Evolutionary conservation across 1,140 invertebrate genomes (phyloP), one percentile per base, ranked within the genome.

Genomic region (Spodoptera frugiperda): DNA sequence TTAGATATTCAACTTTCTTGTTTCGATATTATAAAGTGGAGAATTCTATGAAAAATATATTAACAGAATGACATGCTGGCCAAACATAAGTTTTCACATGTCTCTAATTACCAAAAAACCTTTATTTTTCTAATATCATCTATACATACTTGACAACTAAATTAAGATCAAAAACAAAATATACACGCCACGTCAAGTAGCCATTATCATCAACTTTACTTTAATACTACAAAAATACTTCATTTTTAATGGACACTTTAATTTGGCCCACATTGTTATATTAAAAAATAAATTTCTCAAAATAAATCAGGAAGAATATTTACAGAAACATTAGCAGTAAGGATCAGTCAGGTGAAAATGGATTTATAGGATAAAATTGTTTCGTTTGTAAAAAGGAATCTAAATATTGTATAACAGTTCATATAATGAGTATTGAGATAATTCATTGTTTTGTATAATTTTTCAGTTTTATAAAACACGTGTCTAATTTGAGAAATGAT

Each of bases 141-240:
- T 51, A 65, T 57, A 44, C 17, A 67, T 25, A 39, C 9, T 39
- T 39, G 33, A 39, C 33, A 10, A 19, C 55, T 71, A 65, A 65
- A 65, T 65, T 65, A 65, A 71, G 68, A 39, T 71, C 53, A 71
- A 25, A n/a, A 25, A 25, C 25, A 25, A 46, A 57, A 65, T 65
- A 65, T 65, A 65, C 61, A 65, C 17, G 44, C 44, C 61, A 48
- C 61, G 9, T 17, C 5, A 3, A 51, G 25, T 51, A 21, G 30
- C 8, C 25, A 53, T 53, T 59, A 68, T 77, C 33, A 80, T 48
- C 39, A 5, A 21, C 59, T 59, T 76, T 65, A 74, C 21, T 67
- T 75, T 78, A 78, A 57, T 54, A 39, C 76, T 84, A 84, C 76
- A 85, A 85, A 85, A 85, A 85, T 85, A 85, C 78, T 70, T 78